phyloP scores from a whole-genome alignment of 2,888 invertebrate species.

The Lochmaea crataegi region DNA sequence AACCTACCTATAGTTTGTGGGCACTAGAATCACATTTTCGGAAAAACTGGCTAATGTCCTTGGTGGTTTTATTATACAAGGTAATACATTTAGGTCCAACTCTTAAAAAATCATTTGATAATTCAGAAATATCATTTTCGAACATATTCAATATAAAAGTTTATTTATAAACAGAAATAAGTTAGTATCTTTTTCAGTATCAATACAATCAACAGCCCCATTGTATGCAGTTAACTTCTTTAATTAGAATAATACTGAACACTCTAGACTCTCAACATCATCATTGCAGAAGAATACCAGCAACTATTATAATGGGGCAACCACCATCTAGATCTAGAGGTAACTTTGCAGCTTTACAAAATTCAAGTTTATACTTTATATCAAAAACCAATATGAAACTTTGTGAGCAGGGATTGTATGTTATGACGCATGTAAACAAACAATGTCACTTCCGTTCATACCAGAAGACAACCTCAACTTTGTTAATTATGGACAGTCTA shows the following conservation, averaged over 20 bases:
- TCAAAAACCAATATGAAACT: no score
- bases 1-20: slow-evolving; percentile 87
- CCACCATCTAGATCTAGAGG: slow-evolving; percentile 76
- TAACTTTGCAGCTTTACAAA: slow-evolving; percentile 51
- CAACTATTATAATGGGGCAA: slow-evolving; percentile 81
- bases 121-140: no score
- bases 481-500: neutral
- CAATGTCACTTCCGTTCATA: no score
- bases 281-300: slow-evolving; percentile 86
- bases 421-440: no score
- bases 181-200: slow-evolving; percentile 67
- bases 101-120: neutral
- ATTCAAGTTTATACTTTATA: no score
- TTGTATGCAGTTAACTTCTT: slow-evolving; percentile 78
- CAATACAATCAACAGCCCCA: slow-evolving; percentile 80
- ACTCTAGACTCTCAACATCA: slow-evolving; percentile 93
- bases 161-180: neutral
- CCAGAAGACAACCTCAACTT: no score
- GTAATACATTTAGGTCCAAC: slow-evolving; percentile 58
- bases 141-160: neutral
- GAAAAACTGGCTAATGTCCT: slow-evolving; percentile 91
- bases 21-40: slow-evolving; percentile 87
- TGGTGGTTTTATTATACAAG: slow-evolving; percentile 95
- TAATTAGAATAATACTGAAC: slow-evolving; percentile 91
- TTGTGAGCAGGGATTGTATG: no score